Conservation (phyloP, 2,113 vertebrate species). For the Ptilorrhoa leucosticta region DNA sequence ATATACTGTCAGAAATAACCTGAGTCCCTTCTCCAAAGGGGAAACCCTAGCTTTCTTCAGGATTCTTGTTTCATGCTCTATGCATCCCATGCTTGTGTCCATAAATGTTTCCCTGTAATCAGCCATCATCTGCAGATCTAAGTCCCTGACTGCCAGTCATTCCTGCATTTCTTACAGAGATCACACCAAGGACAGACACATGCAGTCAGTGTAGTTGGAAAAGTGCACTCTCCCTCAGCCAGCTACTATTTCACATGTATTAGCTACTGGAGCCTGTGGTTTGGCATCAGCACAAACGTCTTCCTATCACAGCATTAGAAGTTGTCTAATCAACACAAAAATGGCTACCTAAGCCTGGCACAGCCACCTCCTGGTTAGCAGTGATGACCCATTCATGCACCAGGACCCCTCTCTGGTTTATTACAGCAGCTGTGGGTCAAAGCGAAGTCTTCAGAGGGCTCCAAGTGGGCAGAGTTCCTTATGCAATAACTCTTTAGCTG, state of each 20-base stretch:
- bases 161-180: not conserved
- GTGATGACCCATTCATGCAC: rapidly evolving
- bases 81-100: not conserved
- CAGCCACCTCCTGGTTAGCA: not conserved
- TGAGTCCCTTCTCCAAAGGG: not conserved
- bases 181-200: not conserved
- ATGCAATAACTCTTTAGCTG: not conserved
- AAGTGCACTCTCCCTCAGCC: not conserved
- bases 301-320: not conserved
- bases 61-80: not conserved
- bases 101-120: not conserved
- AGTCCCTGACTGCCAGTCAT: not conserved
- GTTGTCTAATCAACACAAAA: not conserved
- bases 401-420: not conserved
- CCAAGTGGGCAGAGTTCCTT: not conserved
- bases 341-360: not conserved
- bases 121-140: not conserved
- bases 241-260: not conserved
- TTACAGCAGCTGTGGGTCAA: not conserved
- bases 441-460: not conserved
- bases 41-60: not conserved
- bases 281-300: conserved; percentile 16
- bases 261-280: not conserved
- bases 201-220: not conserved
- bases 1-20: not conserved